Percentiles rank a stretch among this genome's conserved stretches.
phyloP scores from a whole-genome alignment of 2,113 vertebrate species.

The Podocnemis expansa region DNA sequence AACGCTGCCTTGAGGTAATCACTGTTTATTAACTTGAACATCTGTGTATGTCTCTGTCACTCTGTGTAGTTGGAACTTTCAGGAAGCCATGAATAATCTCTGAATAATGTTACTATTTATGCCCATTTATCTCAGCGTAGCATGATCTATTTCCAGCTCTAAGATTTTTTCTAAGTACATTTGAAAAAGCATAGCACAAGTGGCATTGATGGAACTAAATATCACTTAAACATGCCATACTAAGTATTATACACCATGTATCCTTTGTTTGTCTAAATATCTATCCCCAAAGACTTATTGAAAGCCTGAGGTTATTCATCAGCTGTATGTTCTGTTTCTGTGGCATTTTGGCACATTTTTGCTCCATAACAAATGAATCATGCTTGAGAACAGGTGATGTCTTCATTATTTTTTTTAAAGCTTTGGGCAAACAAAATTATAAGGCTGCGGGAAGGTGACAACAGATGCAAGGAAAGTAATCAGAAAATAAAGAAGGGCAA shows the following conservation, averaged over 20 bases:
- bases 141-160: rapidly evolving
- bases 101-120: background rate
- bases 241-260: background rate
- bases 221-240: background rate
- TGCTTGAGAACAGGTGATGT: background rate
- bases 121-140: background rate
- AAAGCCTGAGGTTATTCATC: background rate
- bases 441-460: background rate
- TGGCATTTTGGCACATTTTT: background rate
- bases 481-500: background rate
- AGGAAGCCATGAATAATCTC: background rate
- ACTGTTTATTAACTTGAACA: background rate
- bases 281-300: background rate
- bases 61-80: background rate
- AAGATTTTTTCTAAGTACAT: background rate
- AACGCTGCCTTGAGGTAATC: constrained; percentile 85
- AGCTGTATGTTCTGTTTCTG: background rate
- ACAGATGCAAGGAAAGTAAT: background rate
- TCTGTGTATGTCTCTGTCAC: background rate
- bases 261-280: background rate
- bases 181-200: background rate
- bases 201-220: background rate
- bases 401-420: background rate
- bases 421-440: background rate
- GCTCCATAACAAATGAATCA: background rate